Evolutionary conservation across 2,113 vertebrate species (phyloP).

Genomic region (Salminus brasiliensis): DNA sequence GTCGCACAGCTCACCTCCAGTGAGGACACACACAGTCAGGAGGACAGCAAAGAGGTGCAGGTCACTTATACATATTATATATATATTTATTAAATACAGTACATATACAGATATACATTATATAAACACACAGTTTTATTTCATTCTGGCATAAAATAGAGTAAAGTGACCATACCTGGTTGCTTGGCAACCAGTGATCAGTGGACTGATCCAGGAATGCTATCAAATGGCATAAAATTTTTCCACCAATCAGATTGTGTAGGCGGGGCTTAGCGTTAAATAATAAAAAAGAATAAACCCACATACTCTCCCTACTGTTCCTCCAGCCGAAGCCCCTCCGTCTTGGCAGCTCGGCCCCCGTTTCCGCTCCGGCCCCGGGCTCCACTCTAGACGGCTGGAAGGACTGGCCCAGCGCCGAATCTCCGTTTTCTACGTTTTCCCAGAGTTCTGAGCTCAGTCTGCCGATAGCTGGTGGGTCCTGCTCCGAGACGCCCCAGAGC

Average conservation of each 20-base stretch:
- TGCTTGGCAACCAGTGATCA: too few relatives aligned
- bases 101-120: too few relatives aligned
- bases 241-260: too few relatives aligned
- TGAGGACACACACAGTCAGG: conserved; percentile 72
- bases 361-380: conserved; percentile 59
- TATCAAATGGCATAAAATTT: too few relatives aligned
- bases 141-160: too few relatives aligned
- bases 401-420: conserved; percentile 85
- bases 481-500: conserved; percentile 85
- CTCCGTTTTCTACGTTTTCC: conserved; percentile 84
- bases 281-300: not conserved
- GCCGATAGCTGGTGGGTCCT: conserved; percentile 75
- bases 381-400: conserved; percentile 86
- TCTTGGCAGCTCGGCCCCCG: conserved; percentile 34
- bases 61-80: too few relatives aligned
- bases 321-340: conserved; percentile 51
- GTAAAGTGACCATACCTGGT: too few relatives aligned
- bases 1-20: conserved; percentile 67
- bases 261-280: not conserved
- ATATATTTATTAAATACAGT: too few relatives aligned
- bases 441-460: conserved; percentile 86
- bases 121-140: too few relatives aligned
- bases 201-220: too few relatives aligned
- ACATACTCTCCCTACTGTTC: not conserved
- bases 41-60: conserved; percentile 76